These are phyloP conservation scores for Oreochromis spilurus DNA, from an alignment of 2,113 vertebrate species.

Conservation along the genomic window DNA sequence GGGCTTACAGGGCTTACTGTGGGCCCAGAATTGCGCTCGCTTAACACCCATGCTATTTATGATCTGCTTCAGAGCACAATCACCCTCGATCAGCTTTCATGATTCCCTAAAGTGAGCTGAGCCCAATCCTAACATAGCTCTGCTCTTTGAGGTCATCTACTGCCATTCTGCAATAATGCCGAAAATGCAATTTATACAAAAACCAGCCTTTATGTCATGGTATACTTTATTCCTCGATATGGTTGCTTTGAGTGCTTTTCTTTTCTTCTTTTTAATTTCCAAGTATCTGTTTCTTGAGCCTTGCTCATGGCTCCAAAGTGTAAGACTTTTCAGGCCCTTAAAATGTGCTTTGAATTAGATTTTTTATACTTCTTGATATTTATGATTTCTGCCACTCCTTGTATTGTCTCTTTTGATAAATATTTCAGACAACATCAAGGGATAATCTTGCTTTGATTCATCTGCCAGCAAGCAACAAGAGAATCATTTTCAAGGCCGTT, in stretches of 20 bases:
- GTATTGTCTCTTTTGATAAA: slow-evolving; percentile 78
- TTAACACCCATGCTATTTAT: slow-evolving; percentile 47
- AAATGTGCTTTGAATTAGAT: slow-evolving; percentile 72
- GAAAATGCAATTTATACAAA: slow-evolving; percentile 47
- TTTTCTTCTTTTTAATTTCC: slow-evolving; percentile 5
- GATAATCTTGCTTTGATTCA: slow-evolving; percentile 71
- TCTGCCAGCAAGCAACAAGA: slow-evolving; percentile 71
- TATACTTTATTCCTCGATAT: slow-evolving; percentile 58
- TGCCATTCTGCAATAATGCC: slow-evolving; percentile 54
- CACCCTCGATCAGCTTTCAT: slow-evolving; percentile 12
- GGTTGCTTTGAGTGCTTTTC: slow-evolving; percentile 34
- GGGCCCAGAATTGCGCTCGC: slow-evolving; percentile 39
- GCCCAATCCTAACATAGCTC: slow-evolving; percentile 5
- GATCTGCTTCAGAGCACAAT: slow-evolving; percentile 30
- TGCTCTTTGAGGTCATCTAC: slow-evolving; percentile 46
- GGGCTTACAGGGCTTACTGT: slow-evolving; percentile 38
- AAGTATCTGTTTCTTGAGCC: slow-evolving; percentile 41
- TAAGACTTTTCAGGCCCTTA: slow-evolving; percentile 27
- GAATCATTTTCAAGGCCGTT: slow-evolving; percentile 64
- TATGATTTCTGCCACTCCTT: slow-evolving; percentile 77
- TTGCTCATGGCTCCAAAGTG: slow-evolving; percentile 41
- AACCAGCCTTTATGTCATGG: slow-evolving; percentile 26
- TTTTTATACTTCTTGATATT: slow-evolving; percentile 75
- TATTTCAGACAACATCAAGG: slow-evolving; percentile 75
- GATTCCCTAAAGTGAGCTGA: slow-evolving; percentile 37